Base-by-base conservation (phyloP, 2,888 invertebrate genomes). In the Thymelicus acteon region DNA sequence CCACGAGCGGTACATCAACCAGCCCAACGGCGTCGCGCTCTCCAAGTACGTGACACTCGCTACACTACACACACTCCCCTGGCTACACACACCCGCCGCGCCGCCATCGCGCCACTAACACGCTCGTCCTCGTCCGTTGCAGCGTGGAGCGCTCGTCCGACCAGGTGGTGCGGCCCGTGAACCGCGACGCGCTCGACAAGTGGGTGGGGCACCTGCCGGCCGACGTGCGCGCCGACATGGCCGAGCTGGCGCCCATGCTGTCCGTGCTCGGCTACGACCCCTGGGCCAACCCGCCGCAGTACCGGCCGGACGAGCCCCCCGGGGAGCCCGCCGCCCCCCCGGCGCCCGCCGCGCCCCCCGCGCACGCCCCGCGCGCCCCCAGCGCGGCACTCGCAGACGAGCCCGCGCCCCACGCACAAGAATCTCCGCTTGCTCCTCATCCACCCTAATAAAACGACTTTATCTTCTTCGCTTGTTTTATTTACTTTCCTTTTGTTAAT, bases 91-190 rank as follows among this genome's bases (percentile, higher is more conserved):
- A n/a, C n/a, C n/a, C 44, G 8, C 44, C 44, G 44, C 44, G 44
- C 8, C 44, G 44, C 44, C 44, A n/a, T n/a, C n/a, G n/a, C n/a
- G 44, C 44, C 44, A 7, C 44, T 44, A 44, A 44, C 44, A 10
- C 7, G 0, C 8, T n/a, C 2, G 2, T 2, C 7, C 8, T n/a
- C 2, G 2, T 2, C 12, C n/a, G 7, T 48, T 90, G 69, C 94
- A 99, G 98, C 92, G 98, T 98, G 87, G 99, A 99, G 94, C 96
- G 99, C 74, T 99, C 99, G 62, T 98, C 98, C 75, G 99, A 99
- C 95, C 99, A 99, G 95, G 99, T 99, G 81, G 98, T 99, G 89
- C 99, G 99, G 84, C 98, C 99, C 13, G 97, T 99, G 73, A 99
- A 99, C 94, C 94, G 98, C 84, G 99, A 99, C 91, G 99, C 99